Conservation (phyloP, 2,113 vertebrate genomes). For the Microcebus griseorufus region DNA sequence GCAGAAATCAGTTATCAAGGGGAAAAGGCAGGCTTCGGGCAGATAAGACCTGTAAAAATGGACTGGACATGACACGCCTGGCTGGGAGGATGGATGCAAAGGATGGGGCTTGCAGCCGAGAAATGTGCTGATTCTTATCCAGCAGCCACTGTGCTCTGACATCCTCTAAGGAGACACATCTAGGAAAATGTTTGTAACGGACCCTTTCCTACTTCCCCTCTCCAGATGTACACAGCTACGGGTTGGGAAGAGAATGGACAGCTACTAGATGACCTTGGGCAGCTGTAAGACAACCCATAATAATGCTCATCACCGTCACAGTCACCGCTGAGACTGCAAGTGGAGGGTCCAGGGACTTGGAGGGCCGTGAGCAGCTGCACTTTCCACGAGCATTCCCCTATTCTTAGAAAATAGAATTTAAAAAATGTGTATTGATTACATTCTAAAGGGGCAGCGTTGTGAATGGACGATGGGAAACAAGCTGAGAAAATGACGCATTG, state of each 20-base stretch:
- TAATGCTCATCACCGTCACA: background rate
- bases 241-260: background rate
- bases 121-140: constrained; percentile 76
- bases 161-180: constrained; percentile 54
- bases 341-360: background rate
- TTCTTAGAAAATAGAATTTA: background rate
- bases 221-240: background rate
- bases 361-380: background rate
- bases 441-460: background rate
- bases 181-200: constrained; percentile 59
- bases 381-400: background rate
- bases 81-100: constrained; percentile 58
- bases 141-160: constrained; percentile 29
- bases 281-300: background rate
- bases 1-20: constrained; percentile 73
- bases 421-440: background rate
- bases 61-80: constrained; percentile 71
- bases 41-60: constrained; percentile 71
- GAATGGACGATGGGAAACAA: background rate
- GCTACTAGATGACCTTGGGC: background rate
- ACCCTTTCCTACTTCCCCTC: background rate
- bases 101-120: constrained; percentile 59
- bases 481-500: background rate
- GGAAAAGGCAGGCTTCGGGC: constrained; percentile 41
- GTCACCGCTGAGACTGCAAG: background rate